Percentiles rank a stretch among this genome's conserved stretches.
These are phyloP conservation scores for Spodoptera picta DNA, from an alignment of 2,888 invertebrate species.

Conservation along the genomic window DNA sequence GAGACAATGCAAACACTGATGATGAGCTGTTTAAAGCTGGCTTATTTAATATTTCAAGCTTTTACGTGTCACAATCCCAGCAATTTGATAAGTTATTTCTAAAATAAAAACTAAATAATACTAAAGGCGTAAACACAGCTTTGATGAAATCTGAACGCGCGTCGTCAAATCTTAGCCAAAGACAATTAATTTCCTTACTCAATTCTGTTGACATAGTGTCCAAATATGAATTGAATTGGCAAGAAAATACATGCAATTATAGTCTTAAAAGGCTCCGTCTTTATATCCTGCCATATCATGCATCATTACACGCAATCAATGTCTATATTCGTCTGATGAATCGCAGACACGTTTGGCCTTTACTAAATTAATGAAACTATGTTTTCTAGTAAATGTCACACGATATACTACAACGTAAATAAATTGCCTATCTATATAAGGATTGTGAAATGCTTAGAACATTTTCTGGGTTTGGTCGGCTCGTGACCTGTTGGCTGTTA, in stretches of 20 bases:
- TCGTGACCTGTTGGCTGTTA: constrained; percentile 14
- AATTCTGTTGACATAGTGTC: not conserved
- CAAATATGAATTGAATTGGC: not conserved
- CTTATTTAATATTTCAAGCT: not conserved
- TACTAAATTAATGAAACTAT: constrained; percentile 23
- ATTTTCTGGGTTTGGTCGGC: constrained; percentile 9
- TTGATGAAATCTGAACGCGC: too few species aligned
- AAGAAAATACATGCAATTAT: not conserved
- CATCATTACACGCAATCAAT: constrained; percentile 4
- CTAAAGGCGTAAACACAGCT: too few species aligned
- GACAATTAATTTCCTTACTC: too few species aligned
- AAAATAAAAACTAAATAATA: too few species aligned
- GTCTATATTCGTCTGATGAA: constrained; percentile 16
- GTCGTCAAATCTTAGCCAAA: too few species aligned
- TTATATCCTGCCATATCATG: too few species aligned
- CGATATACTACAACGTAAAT: constrained; percentile 27
- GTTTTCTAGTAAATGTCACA: constrained; percentile 31
- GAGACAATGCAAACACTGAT: constrained; percentile 7
- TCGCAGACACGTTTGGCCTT: constrained; percentile 21
- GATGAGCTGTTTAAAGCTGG: constrained; percentile 3
- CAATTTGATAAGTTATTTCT: too few species aligned
- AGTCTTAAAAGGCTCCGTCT: not conserved
- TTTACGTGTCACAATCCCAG: too few species aligned
- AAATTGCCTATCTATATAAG: constrained; percentile 14
- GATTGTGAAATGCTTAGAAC: constrained; percentile 20